Conservation (phyloP, 2,113 vertebrate genomes). For the Morone saxatilis region DNA sequence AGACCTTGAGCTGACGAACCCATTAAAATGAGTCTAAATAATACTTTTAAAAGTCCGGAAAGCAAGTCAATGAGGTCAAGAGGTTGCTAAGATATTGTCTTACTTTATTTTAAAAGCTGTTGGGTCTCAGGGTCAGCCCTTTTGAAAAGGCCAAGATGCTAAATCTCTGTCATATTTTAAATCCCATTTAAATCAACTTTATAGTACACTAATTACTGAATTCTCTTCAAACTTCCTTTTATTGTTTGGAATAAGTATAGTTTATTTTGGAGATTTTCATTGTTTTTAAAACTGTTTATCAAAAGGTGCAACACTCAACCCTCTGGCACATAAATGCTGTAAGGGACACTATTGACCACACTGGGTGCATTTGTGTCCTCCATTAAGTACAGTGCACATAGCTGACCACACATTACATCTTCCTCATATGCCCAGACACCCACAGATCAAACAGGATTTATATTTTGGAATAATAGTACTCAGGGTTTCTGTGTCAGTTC, state of each 20-base stretch:
- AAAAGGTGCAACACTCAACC: background rate
- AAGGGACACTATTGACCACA: background rate
- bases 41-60: background rate
- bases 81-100: background rate
- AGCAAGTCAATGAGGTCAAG: background rate
- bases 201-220: background rate
- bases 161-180: no score
- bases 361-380: background rate
- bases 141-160: background rate
- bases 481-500: background rate
- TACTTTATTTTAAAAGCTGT: background rate
- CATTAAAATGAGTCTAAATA: conserved; percentile 1
- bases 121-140: background rate
- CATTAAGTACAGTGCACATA: background rate
- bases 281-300: background rate
- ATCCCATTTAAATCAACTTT: background rate
- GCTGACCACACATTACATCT: background rate
- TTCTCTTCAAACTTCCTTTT: background rate
- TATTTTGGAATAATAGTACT: background rate
- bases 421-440: background rate
- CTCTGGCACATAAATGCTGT: background rate
- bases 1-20: background rate
- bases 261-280: background rate
- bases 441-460: background rate
- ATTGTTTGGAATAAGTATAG: no score